These are phyloP conservation scores for Lochmaea capreae DNA, from an alignment of 2,888 invertebrate species.

Conservation along the genomic window DNA sequence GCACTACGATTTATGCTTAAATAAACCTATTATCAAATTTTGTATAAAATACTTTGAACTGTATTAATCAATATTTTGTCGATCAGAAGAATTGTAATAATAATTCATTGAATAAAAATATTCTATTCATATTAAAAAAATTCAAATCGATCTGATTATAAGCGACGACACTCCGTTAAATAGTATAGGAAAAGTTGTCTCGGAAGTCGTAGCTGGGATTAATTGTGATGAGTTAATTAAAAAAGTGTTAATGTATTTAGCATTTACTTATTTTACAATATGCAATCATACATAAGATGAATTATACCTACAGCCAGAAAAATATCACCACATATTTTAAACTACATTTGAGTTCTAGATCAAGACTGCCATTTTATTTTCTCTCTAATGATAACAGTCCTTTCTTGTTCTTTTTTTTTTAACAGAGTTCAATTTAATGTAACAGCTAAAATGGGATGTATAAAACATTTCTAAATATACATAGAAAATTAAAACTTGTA, in stretches of 20 bases:
- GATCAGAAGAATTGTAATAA: too few relatives aligned
- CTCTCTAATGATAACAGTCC: slow-evolving; percentile 56
- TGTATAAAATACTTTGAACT: too few relatives aligned
- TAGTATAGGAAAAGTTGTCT: neutral
- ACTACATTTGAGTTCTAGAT: slow-evolving; percentile 66
- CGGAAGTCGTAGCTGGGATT: slow-evolving; percentile 21
- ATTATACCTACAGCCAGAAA: slow-evolving; percentile 68
- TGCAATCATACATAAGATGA: slow-evolving; percentile 67
- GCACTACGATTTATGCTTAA: too few relatives aligned
- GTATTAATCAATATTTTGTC: too few relatives aligned
- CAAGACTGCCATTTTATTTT: slow-evolving; percentile 62
- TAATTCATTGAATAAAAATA: too few relatives aligned
- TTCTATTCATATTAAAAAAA: too few relatives aligned
- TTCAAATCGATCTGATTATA: too few relatives aligned
- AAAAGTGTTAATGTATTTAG: slow-evolving; percentile 65
- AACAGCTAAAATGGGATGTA: slow-evolving; percentile 60
- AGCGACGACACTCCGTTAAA: neutral
- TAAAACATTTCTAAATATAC: slow-evolving; percentile 64
- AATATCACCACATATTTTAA: slow-evolving; percentile 68
- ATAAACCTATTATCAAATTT: too few relatives aligned
- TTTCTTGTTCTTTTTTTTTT: slow-evolving; percentile 54
- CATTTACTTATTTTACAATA: slow-evolving; percentile 67
- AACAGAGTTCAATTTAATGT: slow-evolving; percentile 61
- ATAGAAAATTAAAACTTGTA: slow-evolving; percentile 67
- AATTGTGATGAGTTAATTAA: slow-evolving; percentile 55